Evolutionary conservation across 2,888 invertebrate genomes (phyloP), one percentile per base, ranked within the genome.

Genomic region (Eupithecia abbreviata): DNA sequence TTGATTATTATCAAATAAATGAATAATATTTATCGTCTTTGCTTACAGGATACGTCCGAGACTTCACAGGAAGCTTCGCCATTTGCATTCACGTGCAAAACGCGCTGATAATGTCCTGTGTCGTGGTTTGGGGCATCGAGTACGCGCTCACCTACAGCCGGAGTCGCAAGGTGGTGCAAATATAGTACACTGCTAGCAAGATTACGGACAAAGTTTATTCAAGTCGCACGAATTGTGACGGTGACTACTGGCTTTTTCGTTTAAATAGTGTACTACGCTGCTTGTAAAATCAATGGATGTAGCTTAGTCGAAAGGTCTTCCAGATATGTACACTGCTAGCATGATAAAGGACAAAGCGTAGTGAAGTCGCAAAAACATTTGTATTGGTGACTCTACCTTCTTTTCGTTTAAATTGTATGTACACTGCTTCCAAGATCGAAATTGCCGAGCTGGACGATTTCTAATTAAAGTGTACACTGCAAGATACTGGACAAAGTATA

Each of bases 71-170:
- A 73, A 97, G 97, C 85, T 97, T 96, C 87, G 95, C 97, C 0
- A 94, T 96, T 9, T 97, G 97, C 87, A 96, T 97, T 77, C 97
- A 97, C 90, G 96, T 97, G 5, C 97, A 97, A 87, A 97, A 97
- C 78, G 95, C 96, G 7, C 95, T 97, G 78, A 97, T 97, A 70
- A 93, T 96, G 93, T 91, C 96, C 0, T 97, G 97, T 85, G 96
- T 96, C 7, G 78, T 96, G 6, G 97, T 97, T 1, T 97, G 97
- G 97, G 93, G 95, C 78, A 93, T 96, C 30, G 97, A 97, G 85
- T 96, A 96, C 86, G 88, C 95, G 79, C 84, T 95, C 71, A 90
- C 89, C 10, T 90, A 93, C 85, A 92, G 93, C 0, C 86, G 95
- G 41, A 88, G 96, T 73, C 90, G 95, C 77, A 94, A 94, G 84